Conservation (phyloP, 1,140 invertebrate species). For the Leptinotarsa texana region DNA sequence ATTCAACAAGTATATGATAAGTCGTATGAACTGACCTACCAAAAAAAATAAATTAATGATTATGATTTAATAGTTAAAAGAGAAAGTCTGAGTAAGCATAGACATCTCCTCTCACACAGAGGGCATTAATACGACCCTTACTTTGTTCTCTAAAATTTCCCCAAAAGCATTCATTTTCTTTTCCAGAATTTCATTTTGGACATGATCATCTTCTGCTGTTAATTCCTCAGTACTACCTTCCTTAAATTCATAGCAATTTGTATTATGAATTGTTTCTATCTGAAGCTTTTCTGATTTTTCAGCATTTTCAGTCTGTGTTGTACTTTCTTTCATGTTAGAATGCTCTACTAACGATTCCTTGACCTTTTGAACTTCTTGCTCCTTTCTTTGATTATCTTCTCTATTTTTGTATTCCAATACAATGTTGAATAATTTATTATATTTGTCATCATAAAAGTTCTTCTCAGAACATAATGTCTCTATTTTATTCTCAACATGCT, state of each 20-base stretch:
- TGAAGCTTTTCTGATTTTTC: conserved; percentile 29
- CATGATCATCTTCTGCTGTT: neutral
- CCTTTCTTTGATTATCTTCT: conserved; percentile 8
- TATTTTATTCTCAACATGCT: conserved; percentile 49
- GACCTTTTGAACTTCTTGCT: conserved; percentile 15
- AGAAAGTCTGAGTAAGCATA: too few relatives aligned
- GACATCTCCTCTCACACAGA: too few relatives aligned
- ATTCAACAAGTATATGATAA: too few relatives aligned
- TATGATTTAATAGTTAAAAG: too few relatives aligned
- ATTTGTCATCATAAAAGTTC: conserved; percentile 49
- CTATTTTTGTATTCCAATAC: conserved; percentile 37
- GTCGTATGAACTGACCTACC: too few relatives aligned
- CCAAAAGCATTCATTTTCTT: conserved; percentile 19
- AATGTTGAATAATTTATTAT: conserved; percentile 48
- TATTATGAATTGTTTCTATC: conserved; percentile 18
- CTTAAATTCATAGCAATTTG: too few relatives aligned
- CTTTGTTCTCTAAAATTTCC: conserved; percentile 15
- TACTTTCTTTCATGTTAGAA: conserved; percentile 29
- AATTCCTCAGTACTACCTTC: neutral
- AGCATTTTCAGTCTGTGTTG: conserved; percentile 38
- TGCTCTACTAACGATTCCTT: neutral
- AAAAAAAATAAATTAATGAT: too few relatives aligned
- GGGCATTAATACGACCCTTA: neutral
- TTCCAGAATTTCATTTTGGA: conserved; percentile 1
- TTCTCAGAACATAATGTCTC: conserved; percentile 46